phyloP scores from a whole-genome alignment of 2,888 invertebrate genomes.

The Galerucella nymphaeae region DNA sequence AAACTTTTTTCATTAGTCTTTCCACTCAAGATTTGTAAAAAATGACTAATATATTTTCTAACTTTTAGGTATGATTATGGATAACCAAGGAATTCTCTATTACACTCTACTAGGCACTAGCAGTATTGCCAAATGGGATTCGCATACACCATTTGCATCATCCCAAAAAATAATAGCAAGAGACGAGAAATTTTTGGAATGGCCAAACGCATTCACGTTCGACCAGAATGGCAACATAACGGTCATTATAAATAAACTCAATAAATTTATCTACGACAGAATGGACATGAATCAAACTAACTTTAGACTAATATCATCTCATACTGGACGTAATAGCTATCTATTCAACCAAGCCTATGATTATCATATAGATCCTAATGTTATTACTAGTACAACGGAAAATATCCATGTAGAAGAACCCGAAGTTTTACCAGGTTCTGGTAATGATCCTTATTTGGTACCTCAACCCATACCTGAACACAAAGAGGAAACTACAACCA shows the following conservation, averaged over 20 bases:
- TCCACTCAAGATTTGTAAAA: neutral
- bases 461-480: constrained; percentile 44
- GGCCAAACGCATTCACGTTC: constrained; percentile 79
- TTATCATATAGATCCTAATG: constrained; percentile 42
- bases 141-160: constrained; percentile 68
- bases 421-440: constrained; percentile 38
- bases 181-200: constrained; percentile 76
- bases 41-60: neutral
- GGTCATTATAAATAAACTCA: constrained; percentile 76
- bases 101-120: constrained; percentile 77
- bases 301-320: constrained; percentile 74
- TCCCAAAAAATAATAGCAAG: constrained; percentile 75
- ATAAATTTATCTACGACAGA: constrained; percentile 73
- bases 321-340: constrained; percentile 74
- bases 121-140: constrained; percentile 79
- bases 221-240: constrained; percentile 75
- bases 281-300: constrained; percentile 72
- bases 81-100: constrained; percentile 75
- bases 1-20: neutral
- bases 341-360: constrained; percentile 66
- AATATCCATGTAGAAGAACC: constrained; percentile 33
- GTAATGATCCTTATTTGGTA: constrained; percentile 47
- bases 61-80: constrained; percentile 79
- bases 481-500: constrained; percentile 10
- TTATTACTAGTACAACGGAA: constrained; percentile 24